Percentiles rank a stretch among this genome's conserved stretches.
Evolutionary conservation across 1,140 invertebrate genomes (phyloP).

Genomic region (Dysdera silvatica): DNA sequence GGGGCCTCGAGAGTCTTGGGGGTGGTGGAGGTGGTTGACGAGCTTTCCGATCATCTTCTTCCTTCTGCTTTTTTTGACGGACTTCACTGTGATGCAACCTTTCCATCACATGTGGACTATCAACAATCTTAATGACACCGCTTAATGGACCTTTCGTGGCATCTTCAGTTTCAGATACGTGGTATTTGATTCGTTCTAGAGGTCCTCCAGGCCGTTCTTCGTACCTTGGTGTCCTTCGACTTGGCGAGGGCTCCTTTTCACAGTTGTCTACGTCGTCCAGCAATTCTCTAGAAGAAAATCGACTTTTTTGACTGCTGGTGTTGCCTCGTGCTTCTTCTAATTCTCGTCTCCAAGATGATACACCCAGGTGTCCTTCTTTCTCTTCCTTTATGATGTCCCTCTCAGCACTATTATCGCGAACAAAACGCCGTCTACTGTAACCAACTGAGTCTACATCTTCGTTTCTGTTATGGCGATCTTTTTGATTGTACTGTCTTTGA

Average conservation of each 20-base stretch:
- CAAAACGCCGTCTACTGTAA: too few species aligned
- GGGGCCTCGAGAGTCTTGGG: slow-evolving; percentile 37
- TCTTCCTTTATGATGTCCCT: slow-evolving; percentile 8
- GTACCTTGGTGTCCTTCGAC: background rate
- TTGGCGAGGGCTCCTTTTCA: background rate
- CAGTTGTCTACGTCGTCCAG: slow-evolving; percentile 5
- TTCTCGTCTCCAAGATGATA: slow-evolving; percentile 13
- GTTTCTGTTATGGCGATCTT: background rate
- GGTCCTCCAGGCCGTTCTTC: background rate
- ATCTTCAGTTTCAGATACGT: slow-evolving; percentile 80
- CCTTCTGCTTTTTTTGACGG: slow-evolving; percentile 51
- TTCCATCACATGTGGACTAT: slow-evolving; percentile 80
- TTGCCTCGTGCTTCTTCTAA: slow-evolving; percentile 3
- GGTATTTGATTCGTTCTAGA: background rate
- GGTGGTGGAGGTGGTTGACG: slow-evolving; percentile 47
- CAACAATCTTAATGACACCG: slow-evolving; percentile 75
- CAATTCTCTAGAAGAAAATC: background rate
- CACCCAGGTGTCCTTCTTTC: slow-evolving; percentile 3
- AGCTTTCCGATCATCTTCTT: slow-evolving; percentile 25
- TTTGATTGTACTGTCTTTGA: slow-evolving; percentile 46
- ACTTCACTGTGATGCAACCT: slow-evolving; percentile 62
- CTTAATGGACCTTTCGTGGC: slow-evolving; percentile 76
- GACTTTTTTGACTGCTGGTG: slow-evolving; percentile 5
- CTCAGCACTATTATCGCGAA: background rate
- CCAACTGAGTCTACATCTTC: too few species aligned